A percentile compares a stretch with the other conserved stretches of the same genome.
phyloP scores from a whole-genome alignment of 2,113 vertebrate species.

The western clawed frog (Xenopus tropicalis) region DNA sequence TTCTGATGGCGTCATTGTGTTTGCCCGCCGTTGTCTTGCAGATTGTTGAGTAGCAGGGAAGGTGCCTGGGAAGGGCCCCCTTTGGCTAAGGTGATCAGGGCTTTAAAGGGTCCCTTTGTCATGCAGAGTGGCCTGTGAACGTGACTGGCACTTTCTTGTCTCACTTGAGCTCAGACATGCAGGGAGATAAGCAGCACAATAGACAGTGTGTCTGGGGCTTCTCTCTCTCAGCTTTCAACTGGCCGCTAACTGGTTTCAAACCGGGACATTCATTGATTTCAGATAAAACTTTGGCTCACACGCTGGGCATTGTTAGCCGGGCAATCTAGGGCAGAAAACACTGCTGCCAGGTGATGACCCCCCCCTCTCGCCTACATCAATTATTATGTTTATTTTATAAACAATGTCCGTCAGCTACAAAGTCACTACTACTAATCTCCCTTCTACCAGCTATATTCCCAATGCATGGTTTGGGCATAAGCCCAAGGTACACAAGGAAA shows the following conservation, averaged over 20 bases:
- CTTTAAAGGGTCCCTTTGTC: conserved; percentile 54
- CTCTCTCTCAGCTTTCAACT: conserved; percentile 48
- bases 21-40: neutral
- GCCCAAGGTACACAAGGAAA: no score
- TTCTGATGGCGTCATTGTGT: conserved; percentile 5
- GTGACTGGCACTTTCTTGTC: conserved; percentile 54
- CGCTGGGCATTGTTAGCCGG: conserved; percentile 24
- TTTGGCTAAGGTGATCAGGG: conserved; percentile 7
- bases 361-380: no score
- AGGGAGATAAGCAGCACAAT: conserved; percentile 64
- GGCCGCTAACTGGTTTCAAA: conserved; percentile 22
- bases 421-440: no score
- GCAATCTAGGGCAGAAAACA: no score
- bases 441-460: no score
- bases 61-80: neutral
- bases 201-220: conserved; percentile 46
- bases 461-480: no score
- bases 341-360: neutral
- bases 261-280: conserved; percentile 40
- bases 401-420: no score
- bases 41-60: conserved; percentile 10
- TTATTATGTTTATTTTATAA: no score
- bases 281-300: conserved; percentile 21
- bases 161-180: conserved; percentile 59
- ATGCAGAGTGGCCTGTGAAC: conserved; percentile 58